Base-by-base conservation (phyloP, 2,113 vertebrate species). In the Cochlearius cochlearius region DNA sequence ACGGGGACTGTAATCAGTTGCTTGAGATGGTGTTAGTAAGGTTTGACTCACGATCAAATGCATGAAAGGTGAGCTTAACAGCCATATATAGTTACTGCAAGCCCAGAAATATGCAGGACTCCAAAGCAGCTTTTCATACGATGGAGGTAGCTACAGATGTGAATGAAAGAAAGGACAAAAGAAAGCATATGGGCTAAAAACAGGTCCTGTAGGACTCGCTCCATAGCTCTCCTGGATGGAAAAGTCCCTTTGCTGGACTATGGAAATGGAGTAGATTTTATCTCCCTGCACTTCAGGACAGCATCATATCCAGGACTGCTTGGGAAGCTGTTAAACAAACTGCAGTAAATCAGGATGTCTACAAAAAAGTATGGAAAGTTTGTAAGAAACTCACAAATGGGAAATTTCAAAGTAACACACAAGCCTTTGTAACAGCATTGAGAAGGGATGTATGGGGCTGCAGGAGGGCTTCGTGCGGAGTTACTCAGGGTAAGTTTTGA, bases 1-100 rank as follows among this genome's bases (percentile, higher is more conserved):
- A 9, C 2, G 3, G 67, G 38, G n/a, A 25, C 2, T 68, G 10
- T 11, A 53, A 47, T 50, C 52, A 15, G 15, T 69, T 2, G 0
- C 30, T 66, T 73, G 63, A 84, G 45, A 58, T 29, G 29, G 30
- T 18, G 53, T 30, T 55, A 30, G 29, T 30, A 55, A 30, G 53
- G 16, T 45, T 36, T 21, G 73, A 66, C 2, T 74, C 20, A 10
- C 71, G 30, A 82, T 23, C 19, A 81, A 29, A 71, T 1, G 1
- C 0, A 0, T 45, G 32, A 68, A 90, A 16, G 7, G 4, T 11
- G 18, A 86, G 10, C 5, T 60, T n/a, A 81, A 58, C 27, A 74
- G 55, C 5, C 36, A 10, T 15, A 15, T 30, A 6, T 13, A 56
- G 21, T 75, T 79, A 26, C 25, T 47, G 38, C 49, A 75, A 91